Conservation (phyloP, 1,140 invertebrate genomes). For the Drosophila varians region DNA sequence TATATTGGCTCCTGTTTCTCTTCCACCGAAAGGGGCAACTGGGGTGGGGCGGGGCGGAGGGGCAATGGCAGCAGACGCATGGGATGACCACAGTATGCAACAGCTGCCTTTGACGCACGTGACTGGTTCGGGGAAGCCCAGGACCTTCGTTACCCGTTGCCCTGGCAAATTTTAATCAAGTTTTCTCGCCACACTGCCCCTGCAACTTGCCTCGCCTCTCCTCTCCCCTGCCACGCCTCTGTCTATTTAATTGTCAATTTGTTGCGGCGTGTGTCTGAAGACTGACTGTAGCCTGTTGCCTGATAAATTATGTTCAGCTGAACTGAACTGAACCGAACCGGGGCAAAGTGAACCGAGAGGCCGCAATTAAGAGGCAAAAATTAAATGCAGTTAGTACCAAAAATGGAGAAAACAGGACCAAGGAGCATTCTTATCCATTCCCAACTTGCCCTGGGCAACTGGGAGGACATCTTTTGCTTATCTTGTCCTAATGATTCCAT, state of each 20-base stretch:
- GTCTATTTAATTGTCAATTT: constrained; percentile 81
- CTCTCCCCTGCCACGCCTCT: constrained; percentile 51
- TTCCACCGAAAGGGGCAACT: neutral
- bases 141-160: constrained; percentile 39
- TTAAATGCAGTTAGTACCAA: constrained; percentile 48
- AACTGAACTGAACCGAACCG: constrained; percentile 2
- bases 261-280: constrained; percentile 59
- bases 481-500: constrained; percentile 77
- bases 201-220: constrained; percentile 18
- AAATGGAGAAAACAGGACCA: neutral
- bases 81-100: constrained; percentile 56
- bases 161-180: constrained; percentile 76
- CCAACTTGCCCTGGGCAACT: neutral
- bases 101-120: constrained; percentile 73
- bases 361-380: constrained; percentile 49
- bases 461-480: constrained; percentile 40
- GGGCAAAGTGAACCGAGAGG: constrained; percentile 8
- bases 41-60: too few species aligned
- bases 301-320: constrained; percentile 68
- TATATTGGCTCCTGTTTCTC: constrained; percentile 49
- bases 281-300: constrained; percentile 32
- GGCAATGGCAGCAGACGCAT: constrained; percentile 4
- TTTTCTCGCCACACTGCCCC: constrained; percentile 56
- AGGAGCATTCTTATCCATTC: constrained; percentile 59
- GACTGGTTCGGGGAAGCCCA: constrained; percentile 29